Evolutionary conservation across 2,797 vertebrate genomes (phyloP).

Genomic region (Carapus acus): DNA sequence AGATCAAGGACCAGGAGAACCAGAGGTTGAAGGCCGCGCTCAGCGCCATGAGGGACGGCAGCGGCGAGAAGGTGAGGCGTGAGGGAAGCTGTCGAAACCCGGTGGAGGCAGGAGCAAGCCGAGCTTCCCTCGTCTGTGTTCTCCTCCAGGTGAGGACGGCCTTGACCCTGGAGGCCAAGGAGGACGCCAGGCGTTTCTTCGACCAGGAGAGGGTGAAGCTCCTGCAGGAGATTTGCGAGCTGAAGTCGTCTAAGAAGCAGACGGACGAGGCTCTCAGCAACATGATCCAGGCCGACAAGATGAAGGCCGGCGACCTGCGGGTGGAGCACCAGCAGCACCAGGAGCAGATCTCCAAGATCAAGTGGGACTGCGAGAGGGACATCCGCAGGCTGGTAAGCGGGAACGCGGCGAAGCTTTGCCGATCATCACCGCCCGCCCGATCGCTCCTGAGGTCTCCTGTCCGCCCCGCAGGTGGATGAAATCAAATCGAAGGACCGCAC

Average conservation of each 20-base stretch:
- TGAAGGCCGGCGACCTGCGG: conserved; percentile 94
- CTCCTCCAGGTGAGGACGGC: conserved; percentile 78
- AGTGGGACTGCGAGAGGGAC: conserved; percentile 95
- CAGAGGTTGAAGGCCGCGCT: conserved; percentile 90
- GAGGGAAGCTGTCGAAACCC: no score
- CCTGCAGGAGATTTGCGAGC: conserved; percentile 89
- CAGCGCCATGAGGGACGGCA: conserved; percentile 86
- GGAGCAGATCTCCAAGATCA: conserved; percentile 96
- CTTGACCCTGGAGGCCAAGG: conserved; percentile 88
- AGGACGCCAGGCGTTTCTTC: conserved; percentile 95
- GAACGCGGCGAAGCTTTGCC: no score
- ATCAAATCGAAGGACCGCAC: conserved; percentile 96
- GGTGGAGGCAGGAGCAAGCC: no score
- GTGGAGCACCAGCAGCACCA: conserved; percentile 97
- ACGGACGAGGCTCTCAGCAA: conserved; percentile 93
- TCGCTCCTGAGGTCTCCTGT: no score
- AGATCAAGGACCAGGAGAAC: conserved; percentile 93
- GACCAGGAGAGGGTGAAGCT: conserved; percentile 95
- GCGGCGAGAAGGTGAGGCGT: conserved; percentile 85
- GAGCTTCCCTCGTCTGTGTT: background rate
- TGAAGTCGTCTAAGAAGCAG: conserved; percentile 89
- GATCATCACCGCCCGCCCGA: no score
- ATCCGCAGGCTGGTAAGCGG: conserved; percentile 87
- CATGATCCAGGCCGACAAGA: conserved; percentile 96
- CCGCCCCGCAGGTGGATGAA: conserved; percentile 90